Base-by-base conservation (phyloP, 2,888 invertebrate genomes). In the Calameuta filiformis region DNA sequence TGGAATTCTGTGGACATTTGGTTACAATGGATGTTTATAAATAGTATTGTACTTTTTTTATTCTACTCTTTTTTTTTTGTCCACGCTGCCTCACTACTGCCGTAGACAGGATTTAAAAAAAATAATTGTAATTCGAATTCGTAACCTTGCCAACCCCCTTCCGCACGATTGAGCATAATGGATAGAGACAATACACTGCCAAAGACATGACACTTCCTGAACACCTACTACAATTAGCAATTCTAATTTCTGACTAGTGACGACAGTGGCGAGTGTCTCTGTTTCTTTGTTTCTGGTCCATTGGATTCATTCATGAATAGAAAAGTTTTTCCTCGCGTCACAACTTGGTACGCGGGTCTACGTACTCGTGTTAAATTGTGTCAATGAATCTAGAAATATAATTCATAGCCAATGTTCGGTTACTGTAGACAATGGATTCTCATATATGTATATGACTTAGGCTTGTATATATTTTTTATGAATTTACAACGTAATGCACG, bases 161-260 rank as follows among this genome's bases (percentile, higher is more conserved):
- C 40, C 40, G 40, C 23, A 40, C 71, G 31, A 69, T 30, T 3
- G 71, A 34, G 4, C 15, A 15, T 34, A 34, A 15, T 34, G 30
- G 71, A 3, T 69, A 69, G 71, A 30, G 71, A 69, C 71, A 30
- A 69, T 69, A 69, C 71, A 69, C 31, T 34, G 71, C 30, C 71
- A 15, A 69, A 40, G 15, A 15, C 12, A 12, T 11, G 71, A 30
- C 71, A 69, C 71, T 69, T 69, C 71, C 71, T 69, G 71, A 69
- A 69, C 71, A 69, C 71, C 71, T 69, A 69, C 71, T 11, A 34
- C 31, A 69, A 69, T 69, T 69, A 69, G 71, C 71, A 69, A 69
- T 69, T 69, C 71, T 69, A 69, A 69, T 69, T 69, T 69, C 12
- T 69, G 30, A 4, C 6, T 4, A 40, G 40, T 40, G 40, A 40